Conservation (phyloP, 2,888 invertebrate species). For the Hipparchia semele region DNA sequence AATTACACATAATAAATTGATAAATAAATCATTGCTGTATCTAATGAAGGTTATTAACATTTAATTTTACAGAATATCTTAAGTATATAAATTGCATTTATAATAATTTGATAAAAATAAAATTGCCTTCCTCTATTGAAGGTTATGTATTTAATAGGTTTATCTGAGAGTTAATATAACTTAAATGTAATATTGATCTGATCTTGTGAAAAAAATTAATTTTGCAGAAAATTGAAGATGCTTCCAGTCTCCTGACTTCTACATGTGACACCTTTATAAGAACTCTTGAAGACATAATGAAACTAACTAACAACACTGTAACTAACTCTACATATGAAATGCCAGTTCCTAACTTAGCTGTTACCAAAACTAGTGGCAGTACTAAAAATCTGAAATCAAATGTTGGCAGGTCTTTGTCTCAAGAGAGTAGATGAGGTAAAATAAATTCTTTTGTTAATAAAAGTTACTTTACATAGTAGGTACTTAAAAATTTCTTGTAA, state of each 20-base stretch:
- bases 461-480: slow-evolving; percentile 7
- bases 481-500: slow-evolving; percentile 28
- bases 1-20: too few relatives aligned
- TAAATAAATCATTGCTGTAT: too few relatives aligned
- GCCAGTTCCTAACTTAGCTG: slow-evolving; percentile 48
- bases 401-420: slow-evolving; percentile 68
- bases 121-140: too few relatives aligned
- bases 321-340: slow-evolving; percentile 61
- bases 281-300: slow-evolving; percentile 92
- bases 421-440: slow-evolving; percentile 75
- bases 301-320: slow-evolving; percentile 71
- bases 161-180: too few relatives aligned
- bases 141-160: too few relatives aligned
- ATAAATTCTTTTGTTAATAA: slow-evolving; percentile 14
- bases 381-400: slow-evolving; percentile 60
- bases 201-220: slow-evolving; percentile 13
- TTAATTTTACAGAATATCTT: too few relatives aligned
- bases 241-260: slow-evolving; percentile 87
- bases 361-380: slow-evolving; percentile 53
- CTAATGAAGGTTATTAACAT: too few relatives aligned
- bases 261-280: slow-evolving; percentile 93
- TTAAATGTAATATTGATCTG: slow-evolving; percentile 1
- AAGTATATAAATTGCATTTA: too few relatives aligned
- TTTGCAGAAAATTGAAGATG: slow-evolving; percentile 87
- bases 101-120: too few relatives aligned